Evolutionary conservation across 2,113 vertebrate genomes (phyloP).

Genomic region (Lepisosteus osseus): DNA sequence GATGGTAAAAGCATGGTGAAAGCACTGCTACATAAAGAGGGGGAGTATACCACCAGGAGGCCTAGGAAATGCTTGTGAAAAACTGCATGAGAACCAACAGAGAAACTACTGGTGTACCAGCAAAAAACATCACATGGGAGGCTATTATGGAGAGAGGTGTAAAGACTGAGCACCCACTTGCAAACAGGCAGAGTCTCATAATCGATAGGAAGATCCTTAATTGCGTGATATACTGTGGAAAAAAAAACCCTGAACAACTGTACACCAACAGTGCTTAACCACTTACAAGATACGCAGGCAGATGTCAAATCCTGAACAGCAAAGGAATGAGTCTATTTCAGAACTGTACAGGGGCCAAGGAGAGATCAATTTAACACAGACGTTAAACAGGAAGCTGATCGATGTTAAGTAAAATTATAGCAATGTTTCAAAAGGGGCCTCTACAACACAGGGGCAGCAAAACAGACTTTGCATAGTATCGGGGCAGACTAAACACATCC

Average conservation of each 20-base stretch:
- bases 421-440: not conserved
- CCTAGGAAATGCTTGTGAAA: too few relatives aligned
- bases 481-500: too few relatives aligned
- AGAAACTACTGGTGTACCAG: too few relatives aligned
- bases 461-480: not conserved
- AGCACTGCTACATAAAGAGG: too few relatives aligned
- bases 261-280: not conserved
- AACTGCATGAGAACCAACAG: too few relatives aligned
- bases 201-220: constrained; percentile 14
- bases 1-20: too few relatives aligned
- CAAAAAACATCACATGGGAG: too few relatives aligned
- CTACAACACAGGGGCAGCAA: not conserved
- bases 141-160: too few relatives aligned
- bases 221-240: not conserved
- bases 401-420: not conserved
- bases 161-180: too few relatives aligned
- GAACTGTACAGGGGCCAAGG: constrained; percentile 20
- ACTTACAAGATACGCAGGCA: not conserved
- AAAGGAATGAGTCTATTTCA: constrained; percentile 6
- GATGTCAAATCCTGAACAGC: constrained; percentile 2
- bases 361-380: not conserved
- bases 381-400: not conserved
- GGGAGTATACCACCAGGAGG: too few relatives aligned
- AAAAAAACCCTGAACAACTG: constrained; percentile 24
- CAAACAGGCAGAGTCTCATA: too few relatives aligned